Percentiles rank a stretch among this genome's conserved stretches.
These are phyloP conservation scores for Phataginus tetradactyla DNA, from an alignment of 2,797 vertebrate species.

Conservation along the genomic window DNA sequence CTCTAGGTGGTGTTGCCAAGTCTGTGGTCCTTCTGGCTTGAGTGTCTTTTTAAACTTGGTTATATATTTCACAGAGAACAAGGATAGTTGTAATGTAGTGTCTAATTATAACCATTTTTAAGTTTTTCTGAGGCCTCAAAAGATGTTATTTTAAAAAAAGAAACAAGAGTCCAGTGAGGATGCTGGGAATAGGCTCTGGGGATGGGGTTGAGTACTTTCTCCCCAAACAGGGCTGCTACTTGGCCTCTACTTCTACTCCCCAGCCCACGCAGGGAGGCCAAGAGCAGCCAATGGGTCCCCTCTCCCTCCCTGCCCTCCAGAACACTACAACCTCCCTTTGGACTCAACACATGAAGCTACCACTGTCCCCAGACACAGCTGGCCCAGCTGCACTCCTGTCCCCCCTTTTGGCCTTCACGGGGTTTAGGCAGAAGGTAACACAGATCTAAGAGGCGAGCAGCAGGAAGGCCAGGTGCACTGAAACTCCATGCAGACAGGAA, in stretches of 20 bases:
- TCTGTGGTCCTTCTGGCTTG: neutral
- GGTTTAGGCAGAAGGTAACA: neutral
- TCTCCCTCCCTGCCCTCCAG: neutral
- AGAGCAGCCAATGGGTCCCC: neutral
- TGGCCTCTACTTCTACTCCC: neutral
- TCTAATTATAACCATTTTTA: conserved; percentile 22
- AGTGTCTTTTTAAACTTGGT: neutral
- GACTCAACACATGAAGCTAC: neutral
- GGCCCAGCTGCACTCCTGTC: neutral
- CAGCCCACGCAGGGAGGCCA: neutral
- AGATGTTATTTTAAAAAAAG: neutral
- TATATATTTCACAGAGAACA: neutral
- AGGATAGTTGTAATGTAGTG: neutral
- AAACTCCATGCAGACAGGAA: neutral
- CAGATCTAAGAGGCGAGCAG: neutral
- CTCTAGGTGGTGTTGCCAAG: neutral
- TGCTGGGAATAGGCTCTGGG: neutral
- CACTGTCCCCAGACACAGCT: neutral
- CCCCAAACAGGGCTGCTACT: neutral
- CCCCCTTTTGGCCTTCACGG: neutral
- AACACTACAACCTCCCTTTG: neutral
- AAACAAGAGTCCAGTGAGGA: neutral
- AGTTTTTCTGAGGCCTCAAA: neutral
- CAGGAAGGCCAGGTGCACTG: neutral
- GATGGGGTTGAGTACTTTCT: neutral